phyloP scores from a whole-genome alignment of 1,140 invertebrate species.

The Musca vetustissima region DNA sequence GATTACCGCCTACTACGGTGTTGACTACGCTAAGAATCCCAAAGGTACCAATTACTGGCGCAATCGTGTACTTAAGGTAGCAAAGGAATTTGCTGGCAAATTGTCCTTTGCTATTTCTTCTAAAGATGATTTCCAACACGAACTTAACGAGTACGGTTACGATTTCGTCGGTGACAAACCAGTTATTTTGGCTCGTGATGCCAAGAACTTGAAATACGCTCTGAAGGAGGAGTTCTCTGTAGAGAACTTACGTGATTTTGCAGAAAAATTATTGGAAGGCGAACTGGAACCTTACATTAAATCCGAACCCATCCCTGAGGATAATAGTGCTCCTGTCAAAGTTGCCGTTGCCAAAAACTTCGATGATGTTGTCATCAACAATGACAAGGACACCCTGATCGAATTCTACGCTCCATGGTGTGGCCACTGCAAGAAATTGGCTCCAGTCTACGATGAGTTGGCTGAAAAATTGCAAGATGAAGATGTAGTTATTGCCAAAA shows the following conservation, averaged over 20 bases:
- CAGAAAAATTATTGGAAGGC: constrained; percentile 80
- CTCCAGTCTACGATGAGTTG: constrained; percentile 92
- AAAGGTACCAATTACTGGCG: constrained; percentile 99
- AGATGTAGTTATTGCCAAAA: constrained; percentile 91
- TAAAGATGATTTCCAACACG: constrained; percentile 91
- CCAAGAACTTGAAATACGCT: constrained; percentile 85
- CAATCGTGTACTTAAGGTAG: constrained; percentile 94
- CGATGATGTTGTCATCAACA: constrained; percentile 90
- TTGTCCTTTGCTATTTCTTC: constrained; percentile 88
- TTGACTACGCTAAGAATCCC: constrained; percentile 95
- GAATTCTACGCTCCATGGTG: constrained; percentile 99
- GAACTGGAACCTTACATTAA: constrained; percentile 92
- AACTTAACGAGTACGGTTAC: constrained; percentile 92
- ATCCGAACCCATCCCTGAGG: constrained; percentile 89
- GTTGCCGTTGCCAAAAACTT: constrained; percentile 97
- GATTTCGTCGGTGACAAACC: constrained; percentile 90
- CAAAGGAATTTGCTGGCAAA: constrained; percentile 77
- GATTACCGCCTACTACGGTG: constrained; percentile 89
- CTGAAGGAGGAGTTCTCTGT: constrained; percentile 90
- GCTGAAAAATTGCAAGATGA: constrained; percentile 88
- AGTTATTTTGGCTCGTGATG: constrained; percentile 78
- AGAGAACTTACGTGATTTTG: constrained; percentile 85
- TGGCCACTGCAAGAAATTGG: constrained; percentile 96
- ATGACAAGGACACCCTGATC: constrained; percentile 89
- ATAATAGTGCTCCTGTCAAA: constrained; percentile 82